These are phyloP conservation scores for Otolemur crassicaudatus DNA, from an alignment of 2,797 vertebrate genomes.

Conservation along the genomic window DNA sequence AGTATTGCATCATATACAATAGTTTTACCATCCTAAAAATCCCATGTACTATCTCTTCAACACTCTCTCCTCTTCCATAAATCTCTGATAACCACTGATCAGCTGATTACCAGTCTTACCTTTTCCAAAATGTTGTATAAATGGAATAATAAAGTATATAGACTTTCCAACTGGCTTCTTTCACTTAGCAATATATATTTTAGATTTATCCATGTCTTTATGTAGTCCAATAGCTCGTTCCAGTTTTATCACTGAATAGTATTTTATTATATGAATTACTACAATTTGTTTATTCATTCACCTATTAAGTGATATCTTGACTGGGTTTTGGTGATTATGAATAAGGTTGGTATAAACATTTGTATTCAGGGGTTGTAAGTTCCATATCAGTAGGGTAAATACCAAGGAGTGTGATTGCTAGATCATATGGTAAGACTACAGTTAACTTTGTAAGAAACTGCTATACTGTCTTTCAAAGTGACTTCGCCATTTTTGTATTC, in stretches of 20 bases:
- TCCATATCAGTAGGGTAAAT: slow-evolving; percentile 36
- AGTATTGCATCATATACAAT: not conserved
- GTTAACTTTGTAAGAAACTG: slow-evolving; percentile 9
- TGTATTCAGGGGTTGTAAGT: not conserved
- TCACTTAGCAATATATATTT: not conserved
- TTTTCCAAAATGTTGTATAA: slow-evolving; percentile 57
- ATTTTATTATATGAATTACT: not conserved
- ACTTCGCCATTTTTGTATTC: slow-evolving; percentile 26
- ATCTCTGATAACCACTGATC: slow-evolving; percentile 19
- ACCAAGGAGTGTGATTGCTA: not conserved
- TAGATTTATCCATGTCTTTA: not conserved
- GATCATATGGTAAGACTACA: not conserved
- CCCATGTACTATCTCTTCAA: slow-evolving; percentile 42
- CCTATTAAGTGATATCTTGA: not conserved
- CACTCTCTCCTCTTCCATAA: not conserved
- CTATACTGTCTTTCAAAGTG: not conserved
- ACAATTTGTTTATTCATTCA: slow-evolving; percentile 31
- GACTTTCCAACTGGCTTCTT: slow-evolving; percentile 10
- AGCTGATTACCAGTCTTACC: slow-evolving; percentile 10
- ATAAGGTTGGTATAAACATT: slow-evolving; percentile 31
- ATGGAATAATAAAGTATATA: slow-evolving; percentile 13
- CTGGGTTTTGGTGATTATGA: slow-evolving; percentile 23
- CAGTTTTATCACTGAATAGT: slow-evolving; percentile 39
- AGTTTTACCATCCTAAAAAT: not conserved
- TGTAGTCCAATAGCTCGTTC: not conserved